Evolutionary conservation across 2,113 vertebrate species (phyloP), one percentile per base, ranked within the genome.

Genomic region (Mixornis gularis): DNA sequence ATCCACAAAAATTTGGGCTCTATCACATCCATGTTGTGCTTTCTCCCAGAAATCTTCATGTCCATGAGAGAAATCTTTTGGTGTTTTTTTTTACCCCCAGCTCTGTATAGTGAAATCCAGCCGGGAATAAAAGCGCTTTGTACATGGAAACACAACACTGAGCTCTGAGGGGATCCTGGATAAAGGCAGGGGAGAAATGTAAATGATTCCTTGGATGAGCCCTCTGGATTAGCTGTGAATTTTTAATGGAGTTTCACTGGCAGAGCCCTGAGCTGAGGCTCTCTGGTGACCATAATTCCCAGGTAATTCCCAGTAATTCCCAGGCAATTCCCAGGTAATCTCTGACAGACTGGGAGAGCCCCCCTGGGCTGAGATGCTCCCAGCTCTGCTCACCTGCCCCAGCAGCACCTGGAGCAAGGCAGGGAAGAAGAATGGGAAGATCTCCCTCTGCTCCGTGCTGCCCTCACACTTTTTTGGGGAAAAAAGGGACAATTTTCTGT

Each of bases 141-240:
- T 89, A 20, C 41, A 38, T 1, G 25, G 70, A 66, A 91, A 56
- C 68, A 36, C 71, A 77, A 27, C 32, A 21, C 29, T 7, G 2
- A 0, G 1, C 46, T 80, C 64, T 21, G 73, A 78, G 55, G 55
- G 80, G 74, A 91, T 92, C 44, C 79, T 65, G n/a, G 62, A 79
- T 27, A 81, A 73, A 81, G 62, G 79, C 34, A 59, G 44, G 5
- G 38, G 41, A 68, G 78, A 74, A 92, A 92, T 82, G 89, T 60
- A 87, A 92, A 89, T 85, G 40, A 9, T 69, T 64, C 87, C 87
- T 69, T 34, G 62, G 87, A 87, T 71, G 84, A 96, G 73, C 78
- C 65, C 65, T 81, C 69, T 64, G 80, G 78, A 89, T 92, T 85
- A 92, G n/a, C 60, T 52, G 86, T 12, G 93, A 64, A 63, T 87